Percentiles rank a stretch among this genome's conserved stretches.
Conservation (phyloP, 2,113 vertebrate genomes). For the Macaca fascicularis region DNA sequence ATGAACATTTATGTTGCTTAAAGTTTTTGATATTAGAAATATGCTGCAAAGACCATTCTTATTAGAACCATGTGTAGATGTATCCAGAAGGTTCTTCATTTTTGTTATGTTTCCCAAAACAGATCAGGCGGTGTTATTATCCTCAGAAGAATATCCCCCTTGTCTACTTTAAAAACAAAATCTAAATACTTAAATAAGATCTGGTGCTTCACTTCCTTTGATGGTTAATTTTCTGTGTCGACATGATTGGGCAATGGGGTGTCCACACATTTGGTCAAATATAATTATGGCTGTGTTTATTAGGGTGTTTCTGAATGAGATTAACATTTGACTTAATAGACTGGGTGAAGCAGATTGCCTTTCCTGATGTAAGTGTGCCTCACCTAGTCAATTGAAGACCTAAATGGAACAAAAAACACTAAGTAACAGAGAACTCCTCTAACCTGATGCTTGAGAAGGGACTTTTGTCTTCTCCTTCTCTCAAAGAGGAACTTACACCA, state of each 20-base stretch:
- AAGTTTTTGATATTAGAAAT: neutral
- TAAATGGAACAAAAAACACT: neutral
- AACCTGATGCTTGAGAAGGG: neutral
- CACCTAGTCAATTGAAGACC: neutral
- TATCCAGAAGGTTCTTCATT: neutral
- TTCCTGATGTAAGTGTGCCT: neutral
- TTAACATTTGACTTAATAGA: neutral
- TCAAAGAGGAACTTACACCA: neutral
- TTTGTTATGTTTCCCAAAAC: neutral
- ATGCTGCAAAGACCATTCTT: neutral
- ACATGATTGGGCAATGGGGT: neutral
- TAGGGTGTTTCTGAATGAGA: neutral
- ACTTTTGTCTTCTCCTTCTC: neutral
- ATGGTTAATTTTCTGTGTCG: neutral
- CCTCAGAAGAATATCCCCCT: neutral
- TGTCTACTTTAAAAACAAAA: neutral
- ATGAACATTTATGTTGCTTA: neutral
- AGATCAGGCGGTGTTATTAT: neutral
- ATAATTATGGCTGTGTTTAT: neutral
- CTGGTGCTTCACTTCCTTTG: neutral
- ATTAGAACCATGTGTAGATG: neutral
- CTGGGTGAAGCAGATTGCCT: neutral
- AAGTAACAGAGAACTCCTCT: neutral
- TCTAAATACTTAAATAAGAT: neutral
- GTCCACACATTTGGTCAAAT: neutral